These are phyloP conservation scores for Parazoanthus swiftii DNA, from an alignment of 92 coral and sea anemone genomes.

Conservation along the genomic window DNA sequence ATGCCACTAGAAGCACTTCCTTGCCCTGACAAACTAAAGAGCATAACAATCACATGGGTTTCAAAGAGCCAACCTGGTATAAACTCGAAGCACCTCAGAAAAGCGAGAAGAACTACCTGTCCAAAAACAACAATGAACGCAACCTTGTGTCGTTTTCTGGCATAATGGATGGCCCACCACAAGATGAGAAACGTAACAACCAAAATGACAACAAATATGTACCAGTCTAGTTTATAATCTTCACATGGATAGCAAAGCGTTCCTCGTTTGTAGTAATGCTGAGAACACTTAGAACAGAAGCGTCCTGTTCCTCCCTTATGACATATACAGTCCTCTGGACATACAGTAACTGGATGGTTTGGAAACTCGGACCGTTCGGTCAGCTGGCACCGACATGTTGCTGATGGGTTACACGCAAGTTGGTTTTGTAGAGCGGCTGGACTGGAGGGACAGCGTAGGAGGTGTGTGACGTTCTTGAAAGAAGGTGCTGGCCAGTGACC, in stretches of 20 bases:
- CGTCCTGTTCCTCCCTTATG: conserved; percentile 57
- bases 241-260: conserved; percentile 56
- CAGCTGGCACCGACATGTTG: conserved; percentile 42
- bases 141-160: conserved; percentile 31
- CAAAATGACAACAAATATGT: conserved; percentile 49
- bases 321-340: conserved; percentile 53
- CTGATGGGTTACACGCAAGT: conserved; percentile 61
- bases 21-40: conserved; percentile 53
- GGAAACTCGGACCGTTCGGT: background rate
- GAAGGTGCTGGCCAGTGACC: conserved; percentile 70
- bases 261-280: conserved; percentile 55
- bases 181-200: conserved; percentile 41
- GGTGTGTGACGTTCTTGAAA: conserved; percentile 51
- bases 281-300: conserved; percentile 62
- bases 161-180: conserved; percentile 50
- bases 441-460: conserved; percentile 44
- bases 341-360: conserved; percentile 32
- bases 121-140: conserved; percentile 49
- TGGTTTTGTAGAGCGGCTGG: background rate
- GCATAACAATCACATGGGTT: conserved; percentile 54
- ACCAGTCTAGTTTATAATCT: conserved; percentile 45
- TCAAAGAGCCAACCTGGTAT: conserved; percentile 68
- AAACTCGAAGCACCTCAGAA: conserved; percentile 49
- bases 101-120: conserved; percentile 50
- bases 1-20: conserved; percentile 46